A percentile compares a stretch with the other conserved stretches of the same genome.
Conservation (phyloP, 2,888 invertebrate species). For the Pollenia griseotomentosa region DNA sequence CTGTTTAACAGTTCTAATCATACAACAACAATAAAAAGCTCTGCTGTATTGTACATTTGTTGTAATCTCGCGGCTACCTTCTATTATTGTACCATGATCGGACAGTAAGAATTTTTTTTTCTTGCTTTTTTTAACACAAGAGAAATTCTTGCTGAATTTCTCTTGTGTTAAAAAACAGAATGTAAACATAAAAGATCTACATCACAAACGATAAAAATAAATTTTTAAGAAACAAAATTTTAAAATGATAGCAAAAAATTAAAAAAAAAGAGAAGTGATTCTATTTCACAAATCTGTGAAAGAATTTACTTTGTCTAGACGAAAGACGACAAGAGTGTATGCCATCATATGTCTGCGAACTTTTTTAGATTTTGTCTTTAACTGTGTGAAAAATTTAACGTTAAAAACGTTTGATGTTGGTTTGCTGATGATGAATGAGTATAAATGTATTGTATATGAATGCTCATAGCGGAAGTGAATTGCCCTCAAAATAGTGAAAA, state of each 20-base stretch:
- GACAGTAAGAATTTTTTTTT: slow-evolving; percentile 10
- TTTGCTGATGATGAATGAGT: slow-evolving; percentile 50
- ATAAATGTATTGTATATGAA: background rate
- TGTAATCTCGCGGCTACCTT: too few relatives aligned
- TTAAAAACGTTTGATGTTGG: slow-evolving; percentile 62
- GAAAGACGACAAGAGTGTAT: slow-evolving; percentile 64
- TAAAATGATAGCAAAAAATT: slow-evolving; percentile 45
- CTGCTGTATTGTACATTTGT: too few relatives aligned
- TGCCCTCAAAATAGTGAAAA: too few relatives aligned
- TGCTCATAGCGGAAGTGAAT: too few relatives aligned
- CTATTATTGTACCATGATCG: background rate
- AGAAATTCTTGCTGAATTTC: background rate
- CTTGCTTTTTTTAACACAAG: slow-evolving; percentile 7
- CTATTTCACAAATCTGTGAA: slow-evolving; percentile 55
- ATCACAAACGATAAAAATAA: slow-evolving; percentile 64
- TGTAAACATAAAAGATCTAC: slow-evolving; percentile 53
- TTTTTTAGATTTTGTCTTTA: slow-evolving; percentile 58
- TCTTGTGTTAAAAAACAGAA: slow-evolving; percentile 5
- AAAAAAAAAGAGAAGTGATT: slow-evolving; percentile 54
- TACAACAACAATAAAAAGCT: too few relatives aligned
- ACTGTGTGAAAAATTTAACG: slow-evolving; percentile 63
- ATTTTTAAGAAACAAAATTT: slow-evolving; percentile 58
- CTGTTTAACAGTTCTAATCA: too few relatives aligned
- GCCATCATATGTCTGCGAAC: slow-evolving; percentile 63
- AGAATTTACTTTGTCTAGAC: slow-evolving; percentile 73